A percentile compares a stretch with the other conserved stretches of the same genome.
phyloP scores from a whole-genome alignment of 2,113 vertebrate genomes.

The Tetrao urogallus region DNA sequence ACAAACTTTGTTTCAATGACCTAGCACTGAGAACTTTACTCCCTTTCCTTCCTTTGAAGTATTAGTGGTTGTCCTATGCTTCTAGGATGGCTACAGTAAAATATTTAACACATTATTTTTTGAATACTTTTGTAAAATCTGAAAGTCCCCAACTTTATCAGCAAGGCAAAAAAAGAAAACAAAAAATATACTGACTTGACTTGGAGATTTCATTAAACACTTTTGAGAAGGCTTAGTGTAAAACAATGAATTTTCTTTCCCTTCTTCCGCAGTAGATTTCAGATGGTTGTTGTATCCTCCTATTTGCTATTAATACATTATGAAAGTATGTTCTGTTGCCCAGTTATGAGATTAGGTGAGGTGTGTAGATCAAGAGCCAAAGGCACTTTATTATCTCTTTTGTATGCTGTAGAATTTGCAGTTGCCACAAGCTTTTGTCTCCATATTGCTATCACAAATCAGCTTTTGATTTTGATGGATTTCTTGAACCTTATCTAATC shows the following conservation, averaged over 20 bases:
- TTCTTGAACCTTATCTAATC: background rate
- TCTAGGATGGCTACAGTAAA: background rate
- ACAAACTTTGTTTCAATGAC: background rate
- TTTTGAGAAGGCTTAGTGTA: accelerated
- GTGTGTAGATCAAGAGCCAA: background rate
- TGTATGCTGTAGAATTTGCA: background rate
- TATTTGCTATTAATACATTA: background rate
- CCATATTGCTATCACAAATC: background rate
- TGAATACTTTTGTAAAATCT: background rate
- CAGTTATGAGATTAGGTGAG: background rate
- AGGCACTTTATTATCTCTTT: background rate
- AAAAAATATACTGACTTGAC: background rate
- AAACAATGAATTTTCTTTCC: background rate
- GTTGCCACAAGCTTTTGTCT: background rate
- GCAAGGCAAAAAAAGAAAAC: background rate
- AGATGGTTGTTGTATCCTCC: background rate
- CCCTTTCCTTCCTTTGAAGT: background rate
- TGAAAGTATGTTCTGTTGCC: background rate
- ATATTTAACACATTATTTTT: background rate
- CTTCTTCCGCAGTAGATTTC: background rate
- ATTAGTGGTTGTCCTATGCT: background rate
- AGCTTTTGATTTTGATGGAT: background rate
- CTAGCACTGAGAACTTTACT: background rate
- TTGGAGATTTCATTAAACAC: background rate
- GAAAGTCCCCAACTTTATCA: background rate